A percentile compares a stretch with the other conserved stretches of the same genome.
Conservation (phyloP, 2,888 invertebrate genomes). For the Flabesymbios commensalis region DNA sequence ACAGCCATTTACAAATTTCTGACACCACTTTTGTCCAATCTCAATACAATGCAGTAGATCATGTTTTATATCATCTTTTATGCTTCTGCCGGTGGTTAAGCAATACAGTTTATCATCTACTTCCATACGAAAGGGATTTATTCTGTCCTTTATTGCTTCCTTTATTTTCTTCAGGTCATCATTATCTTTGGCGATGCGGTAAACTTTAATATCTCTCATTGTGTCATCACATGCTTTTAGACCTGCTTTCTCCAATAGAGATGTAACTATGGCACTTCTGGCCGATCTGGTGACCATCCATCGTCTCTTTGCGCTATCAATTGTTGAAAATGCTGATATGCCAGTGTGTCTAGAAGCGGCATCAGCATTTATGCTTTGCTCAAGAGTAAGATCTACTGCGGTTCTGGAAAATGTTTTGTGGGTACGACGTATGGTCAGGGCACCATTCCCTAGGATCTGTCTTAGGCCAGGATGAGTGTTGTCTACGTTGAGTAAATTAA, state of each 20-base stretch:
- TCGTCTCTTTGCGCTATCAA: background rate
- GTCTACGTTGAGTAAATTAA: too few species aligned
- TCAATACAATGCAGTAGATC: background rate
- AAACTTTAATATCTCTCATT: background rate
- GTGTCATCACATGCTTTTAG: background rate
- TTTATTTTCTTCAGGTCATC: background rate
- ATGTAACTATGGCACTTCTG: background rate
- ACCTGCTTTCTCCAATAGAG: background rate
- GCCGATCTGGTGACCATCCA: conserved; percentile 1
- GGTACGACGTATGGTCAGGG: too few species aligned
- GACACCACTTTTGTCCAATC: background rate
- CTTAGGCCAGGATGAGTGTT: too few species aligned
- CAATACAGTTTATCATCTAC: background rate
- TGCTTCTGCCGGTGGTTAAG: background rate
- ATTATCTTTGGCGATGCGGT: background rate
- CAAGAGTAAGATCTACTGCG: conserved; percentile 3
- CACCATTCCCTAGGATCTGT: too few species aligned
- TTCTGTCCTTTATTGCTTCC: background rate
- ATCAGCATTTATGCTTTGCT: conserved; percentile 2
- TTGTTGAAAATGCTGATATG: background rate
- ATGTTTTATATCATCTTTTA: background rate
- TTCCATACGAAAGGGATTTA: background rate
- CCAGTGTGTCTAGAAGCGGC: background rate
- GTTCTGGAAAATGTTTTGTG: too few species aligned
- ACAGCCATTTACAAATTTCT: background rate